phyloP scores from a whole-genome alignment of 1,140 invertebrate species.

The Dendrolimus kikuchii region DNA sequence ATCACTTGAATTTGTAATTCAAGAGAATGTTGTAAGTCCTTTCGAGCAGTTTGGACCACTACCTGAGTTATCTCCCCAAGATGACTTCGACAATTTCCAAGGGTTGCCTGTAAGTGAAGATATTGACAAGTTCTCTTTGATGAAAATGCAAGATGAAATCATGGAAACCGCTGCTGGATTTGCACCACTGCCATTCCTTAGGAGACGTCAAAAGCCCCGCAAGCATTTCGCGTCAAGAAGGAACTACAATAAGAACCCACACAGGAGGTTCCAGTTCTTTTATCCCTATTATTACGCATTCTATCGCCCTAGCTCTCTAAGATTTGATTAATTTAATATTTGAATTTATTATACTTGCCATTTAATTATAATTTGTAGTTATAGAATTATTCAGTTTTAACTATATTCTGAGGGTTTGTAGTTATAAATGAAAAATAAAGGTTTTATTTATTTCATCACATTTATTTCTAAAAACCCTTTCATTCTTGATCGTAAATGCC shows the following conservation, averaged over 20 bases:
- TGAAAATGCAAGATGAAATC: constrained; percentile 45
- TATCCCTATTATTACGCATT: constrained; percentile 48
- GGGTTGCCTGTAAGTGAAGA: constrained; percentile 2
- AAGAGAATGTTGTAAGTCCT: constrained; percentile 12
- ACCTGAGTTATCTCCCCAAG: constrained; percentile 4
- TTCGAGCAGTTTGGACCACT: background rate
- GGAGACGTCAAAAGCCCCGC: constrained; percentile 30
- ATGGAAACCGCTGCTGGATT: constrained; percentile 58
- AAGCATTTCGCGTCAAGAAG: constrained; percentile 34
- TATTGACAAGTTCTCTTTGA: constrained; percentile 10
- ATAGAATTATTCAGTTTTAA: constrained; percentile 10
- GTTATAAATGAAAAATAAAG: constrained; percentile 7
- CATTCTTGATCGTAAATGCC: constrained; percentile 30
- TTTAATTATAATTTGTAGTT: constrained; percentile 8
- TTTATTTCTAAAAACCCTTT: constrained; percentile 46
- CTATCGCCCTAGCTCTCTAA: constrained; percentile 52
- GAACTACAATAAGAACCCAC: constrained; percentile 32
- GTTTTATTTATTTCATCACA: constrained; percentile 21
- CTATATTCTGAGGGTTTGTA: constrained; percentile 9
- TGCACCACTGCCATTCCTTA: constrained; percentile 34
- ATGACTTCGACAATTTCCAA: constrained; percentile 4
- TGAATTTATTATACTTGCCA: constrained; percentile 11
- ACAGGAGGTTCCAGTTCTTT: constrained; percentile 29
- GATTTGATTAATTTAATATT: constrained; percentile 32
- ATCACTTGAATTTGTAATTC: constrained; percentile 14